These are phyloP conservation scores for Malurus cyaneus DNA, from an alignment of 2,113 vertebrate species.

Conservation along the genomic window DNA sequence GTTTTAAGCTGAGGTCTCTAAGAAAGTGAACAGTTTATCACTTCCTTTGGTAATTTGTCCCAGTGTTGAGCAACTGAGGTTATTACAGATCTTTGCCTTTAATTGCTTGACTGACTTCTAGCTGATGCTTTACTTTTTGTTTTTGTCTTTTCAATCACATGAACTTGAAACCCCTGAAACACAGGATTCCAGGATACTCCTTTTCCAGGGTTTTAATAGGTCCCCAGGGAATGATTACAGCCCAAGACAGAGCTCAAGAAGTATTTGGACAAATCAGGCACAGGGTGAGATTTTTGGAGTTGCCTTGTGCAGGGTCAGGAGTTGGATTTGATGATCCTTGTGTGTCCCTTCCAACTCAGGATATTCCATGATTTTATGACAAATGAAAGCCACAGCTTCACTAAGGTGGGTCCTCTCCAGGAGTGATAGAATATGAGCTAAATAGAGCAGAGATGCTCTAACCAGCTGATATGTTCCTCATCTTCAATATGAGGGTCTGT, in stretches of 20 bases:
- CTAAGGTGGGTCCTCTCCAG: neutral
- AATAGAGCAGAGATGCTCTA: neutral
- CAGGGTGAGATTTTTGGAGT: neutral
- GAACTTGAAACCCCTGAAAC: neutral
- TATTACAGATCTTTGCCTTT: neutral
- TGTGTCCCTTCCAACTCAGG: neutral
- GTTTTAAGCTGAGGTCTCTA: neutral
- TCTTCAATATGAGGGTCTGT: neutral
- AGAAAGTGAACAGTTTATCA: neutral
- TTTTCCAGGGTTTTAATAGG: neutral
- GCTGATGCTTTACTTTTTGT: neutral
- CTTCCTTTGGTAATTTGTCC: neutral
- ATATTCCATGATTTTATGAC: no score
- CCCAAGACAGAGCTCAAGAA: neutral
- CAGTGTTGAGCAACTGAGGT: neutral
- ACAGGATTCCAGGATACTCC: neutral
- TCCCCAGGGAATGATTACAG: neutral
- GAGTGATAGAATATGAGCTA: neutral
- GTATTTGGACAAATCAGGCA: neutral
- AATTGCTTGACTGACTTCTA: neutral
- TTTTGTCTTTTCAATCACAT: neutral
- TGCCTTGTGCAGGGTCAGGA: neutral
- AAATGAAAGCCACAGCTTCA: neutral
- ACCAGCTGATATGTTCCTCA: neutral
- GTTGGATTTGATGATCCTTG: fast-evolving